Base-by-base conservation (phyloP, 2,113 vertebrate genomes). In the Promerops cafer region DNA sequence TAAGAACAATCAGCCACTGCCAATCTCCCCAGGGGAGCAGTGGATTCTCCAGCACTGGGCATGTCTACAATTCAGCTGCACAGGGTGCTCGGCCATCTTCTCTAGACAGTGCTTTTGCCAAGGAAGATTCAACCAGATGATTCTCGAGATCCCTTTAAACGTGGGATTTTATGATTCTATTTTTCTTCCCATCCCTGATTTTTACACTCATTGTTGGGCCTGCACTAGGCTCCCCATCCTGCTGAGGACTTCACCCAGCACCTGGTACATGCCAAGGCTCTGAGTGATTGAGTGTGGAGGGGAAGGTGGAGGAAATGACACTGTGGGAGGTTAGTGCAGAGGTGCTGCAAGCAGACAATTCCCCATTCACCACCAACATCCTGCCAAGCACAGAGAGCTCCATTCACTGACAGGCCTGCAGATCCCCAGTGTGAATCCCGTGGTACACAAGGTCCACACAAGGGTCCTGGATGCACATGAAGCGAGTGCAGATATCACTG, bases 341-440 rank as follows among this genome's bases (percentile, higher is more conserved):
- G 53, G 59, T 7, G 2, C 56, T 2, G 0, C 18, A 7, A 82
- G 57, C 57, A 68, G 70, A 47, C 14, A 3, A 16, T 0, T 31
- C 49, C 27, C 39, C 24, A 1, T 4, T 2, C 1, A 22, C 2
- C 1, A 22, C 13, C 12, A 10, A n/a, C 52, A 56, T 10, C 66
- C 85, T 56, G 56, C 61, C 14, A 11, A 23, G 71, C 3, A 2
- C 54, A 49, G 76, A 27, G 11, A 31, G n/a, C 44, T 52, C 59
- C 22, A 1, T 7, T 17, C 44, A 22, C 49, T n/a, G n/a, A 7
- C 53, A 54, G 69, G 53, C n/a, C 59, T 13, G 14, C 30, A 9
- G 16, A 27, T 10, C 45, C 28, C 23, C 16, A 14, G 1, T 18
- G 24, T 2, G 1, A 53, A 3, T 13, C 66, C 54, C 0, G 1